phyloP scores from a whole-genome alignment of 1,140 invertebrate genomes.

The Drosophila serrata region DNA sequence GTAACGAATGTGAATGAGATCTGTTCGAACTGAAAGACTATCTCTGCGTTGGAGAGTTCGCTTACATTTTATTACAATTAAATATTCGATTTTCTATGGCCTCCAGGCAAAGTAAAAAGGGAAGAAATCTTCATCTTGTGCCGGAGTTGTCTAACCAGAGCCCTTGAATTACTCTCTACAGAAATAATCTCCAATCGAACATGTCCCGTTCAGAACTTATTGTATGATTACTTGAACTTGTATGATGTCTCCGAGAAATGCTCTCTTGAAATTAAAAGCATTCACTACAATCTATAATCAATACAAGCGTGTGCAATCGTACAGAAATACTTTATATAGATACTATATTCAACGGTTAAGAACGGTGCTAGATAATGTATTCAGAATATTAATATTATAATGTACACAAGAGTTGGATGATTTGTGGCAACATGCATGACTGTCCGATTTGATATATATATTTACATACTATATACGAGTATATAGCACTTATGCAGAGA shows the following conservation, averaged over 20 bases:
- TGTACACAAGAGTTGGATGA: conserved; percentile 49
- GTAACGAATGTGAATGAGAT: conserved; percentile 14
- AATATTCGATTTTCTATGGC: not conserved
- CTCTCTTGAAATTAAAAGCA: conserved; percentile 23
- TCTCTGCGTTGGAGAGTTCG: too few species aligned
- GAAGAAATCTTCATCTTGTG: not conserved
- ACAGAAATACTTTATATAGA: conserved; percentile 10
- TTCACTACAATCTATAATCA: conserved; percentile 28
- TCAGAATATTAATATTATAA: conserved; percentile 4
- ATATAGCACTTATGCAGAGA: conserved; percentile 19
- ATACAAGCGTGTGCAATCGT: conserved; percentile 27
- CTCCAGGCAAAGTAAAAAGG: too few species aligned
- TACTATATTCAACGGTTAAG: conserved; percentile 24
- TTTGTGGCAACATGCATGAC: conserved; percentile 57
- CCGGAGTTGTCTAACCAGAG: too few species aligned
- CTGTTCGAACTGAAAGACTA: conserved; percentile 1
- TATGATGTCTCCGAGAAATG: conserved; percentile 16
- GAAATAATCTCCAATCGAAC: conserved; percentile 1
- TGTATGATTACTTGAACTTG: conserved; percentile 11
- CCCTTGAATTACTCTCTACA: not conserved
- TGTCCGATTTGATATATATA: conserved; percentile 33
- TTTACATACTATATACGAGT: conserved; percentile 10
- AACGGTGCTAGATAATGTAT: conserved; percentile 44
- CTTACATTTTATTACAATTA: not conserved
- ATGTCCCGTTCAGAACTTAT: conserved; percentile 22